Evolutionary conservation across 1,140 invertebrate genomes (phyloP).

Genomic region (Dinoponera quadriceps): DNA sequence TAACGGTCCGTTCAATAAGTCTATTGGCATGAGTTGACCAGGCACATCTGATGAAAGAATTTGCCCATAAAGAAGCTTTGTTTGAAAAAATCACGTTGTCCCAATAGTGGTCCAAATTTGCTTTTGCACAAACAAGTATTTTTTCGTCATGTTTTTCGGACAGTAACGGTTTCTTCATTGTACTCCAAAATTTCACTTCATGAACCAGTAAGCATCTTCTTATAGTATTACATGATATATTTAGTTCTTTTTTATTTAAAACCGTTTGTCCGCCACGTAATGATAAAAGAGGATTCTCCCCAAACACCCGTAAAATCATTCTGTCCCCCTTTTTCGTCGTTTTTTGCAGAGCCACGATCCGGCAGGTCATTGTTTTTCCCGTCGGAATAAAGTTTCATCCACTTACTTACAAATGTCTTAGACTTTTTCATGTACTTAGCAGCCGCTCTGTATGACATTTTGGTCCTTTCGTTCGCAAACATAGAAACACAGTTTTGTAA

Average conservation of each 20-base stretch:
- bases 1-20: background rate
- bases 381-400: slow-evolving; percentile 50
- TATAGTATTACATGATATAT: slow-evolving; percentile 53
- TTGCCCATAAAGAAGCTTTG: slow-evolving; percentile 45
- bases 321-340: no score
- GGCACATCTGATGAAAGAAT: slow-evolving; percentile 2
- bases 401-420: slow-evolving; percentile 53
- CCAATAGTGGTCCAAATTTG: no score
- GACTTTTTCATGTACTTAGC: no score
- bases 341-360: no score
- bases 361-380: slow-evolving; percentile 53
- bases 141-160: no score
- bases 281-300: no score
- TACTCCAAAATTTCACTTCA: slow-evolving; percentile 26
- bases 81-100: slow-evolving; percentile 22
- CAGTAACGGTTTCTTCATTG: slow-evolving; percentile 35
- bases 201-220: slow-evolving; percentile 35
- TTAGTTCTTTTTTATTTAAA: slow-evolving; percentile 19
- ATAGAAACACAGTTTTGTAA: slow-evolving; percentile 64
- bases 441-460: slow-evolving; percentile 44
- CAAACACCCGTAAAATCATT: no score
- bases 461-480: slow-evolving; percentile 56
- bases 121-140: no score
- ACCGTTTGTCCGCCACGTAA: no score
- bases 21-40: background rate